Evolutionary conservation across 2,888 invertebrate genomes (phyloP), one percentile per base, ranked within the genome.

Genomic region (Linnaemya tessellans): DNA sequence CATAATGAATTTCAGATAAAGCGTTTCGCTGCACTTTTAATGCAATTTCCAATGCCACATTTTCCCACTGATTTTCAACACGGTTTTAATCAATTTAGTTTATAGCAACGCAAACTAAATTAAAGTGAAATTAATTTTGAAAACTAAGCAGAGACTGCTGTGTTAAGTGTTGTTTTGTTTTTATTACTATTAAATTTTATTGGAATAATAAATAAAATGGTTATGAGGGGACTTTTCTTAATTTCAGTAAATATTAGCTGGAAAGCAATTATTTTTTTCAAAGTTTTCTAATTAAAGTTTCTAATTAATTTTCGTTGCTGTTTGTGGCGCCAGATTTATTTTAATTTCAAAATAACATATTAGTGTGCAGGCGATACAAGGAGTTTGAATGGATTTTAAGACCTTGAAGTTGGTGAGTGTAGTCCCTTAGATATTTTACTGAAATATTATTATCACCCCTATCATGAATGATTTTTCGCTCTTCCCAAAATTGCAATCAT

Each of bases 1-100:
- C 11, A 51, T 62, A 62, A 62, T 62, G n/a, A 62, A 71, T 71
- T 64, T 71, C 10, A 51, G 13, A 25, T 7, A 35, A 51, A 60
- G 58, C 11, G 2, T 38, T n/a, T n/a, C 18, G 9, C 20, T 15
- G 13, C 49, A 22, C 1, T 68, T 78, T 58, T 20, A n/a, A 78
- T 78, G 68, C 68, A 20, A n/a, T 49, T 56, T 58, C 8, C 30
- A 46, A 74, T 51, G 22, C 15, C 18, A 25, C 30, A 11, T 25
- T n/a, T 65, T 38, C n/a, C 10, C n/a, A 38, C 35, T n/a, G 60
- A 78, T 78, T 68, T 58, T 68, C 22, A 11, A 22, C 5, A 11
- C 22, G 22, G 25, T 13, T 54, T 67, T 18, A 67, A 67, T 67
- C 58, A 78, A 68, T 60, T 56, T 43, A 60, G 10, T 9, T 56